Base-by-base conservation (phyloP, 2,797 vertebrate species). In the Staurois parvus region DNA sequence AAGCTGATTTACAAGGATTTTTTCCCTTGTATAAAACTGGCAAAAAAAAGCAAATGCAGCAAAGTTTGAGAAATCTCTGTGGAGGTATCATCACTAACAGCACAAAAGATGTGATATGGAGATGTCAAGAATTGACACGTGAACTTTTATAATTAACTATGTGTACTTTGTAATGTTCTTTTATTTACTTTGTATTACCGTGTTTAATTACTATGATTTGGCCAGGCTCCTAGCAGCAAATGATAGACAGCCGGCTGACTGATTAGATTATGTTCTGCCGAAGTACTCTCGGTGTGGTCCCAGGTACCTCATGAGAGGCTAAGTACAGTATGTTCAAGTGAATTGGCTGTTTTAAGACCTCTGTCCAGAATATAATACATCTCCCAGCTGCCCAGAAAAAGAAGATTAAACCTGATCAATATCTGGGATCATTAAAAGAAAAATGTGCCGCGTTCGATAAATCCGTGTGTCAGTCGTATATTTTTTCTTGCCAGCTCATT, bases 401-500 rank as follows among this genome's bases (percentile, higher is more conserved):
- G 68, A 86, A 86, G 85, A 86, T 86, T 86, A 82, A 86, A 86
- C 66, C 85, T 77, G 74, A 86, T 86, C 85, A 86, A 86, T 86
- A 83, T 78, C 74, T 77, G 74, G 73, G 56, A 83, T 86, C 85
- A 86, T 86, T 86, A 86, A 86, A 86, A 83, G 79, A 86, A 86
- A 82, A 82, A 86, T 83, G 85, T 83, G 52, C 74, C 24, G 52
- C 28, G 85, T 82, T 86, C 85, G 29, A 86, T 86, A 83, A 86
- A 86, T 77, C 73, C n/a, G n/a, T 70, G 74, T 86, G 84, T 86
- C 79, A 72, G 17, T 66, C 68, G 21, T 86, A 86, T 86, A 86
- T 86, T 80, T 86, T 80, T 86, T 29, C 24, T 79, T 86, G 80
- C 85, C 74, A 83, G 74, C 52, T 78, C 68, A 48, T 86, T 83